Percentiles rank a stretch among this genome's conserved stretches.
phyloP scores from a whole-genome alignment of 2,888 invertebrate genomes.

The Argyresthia goedartella region DNA sequence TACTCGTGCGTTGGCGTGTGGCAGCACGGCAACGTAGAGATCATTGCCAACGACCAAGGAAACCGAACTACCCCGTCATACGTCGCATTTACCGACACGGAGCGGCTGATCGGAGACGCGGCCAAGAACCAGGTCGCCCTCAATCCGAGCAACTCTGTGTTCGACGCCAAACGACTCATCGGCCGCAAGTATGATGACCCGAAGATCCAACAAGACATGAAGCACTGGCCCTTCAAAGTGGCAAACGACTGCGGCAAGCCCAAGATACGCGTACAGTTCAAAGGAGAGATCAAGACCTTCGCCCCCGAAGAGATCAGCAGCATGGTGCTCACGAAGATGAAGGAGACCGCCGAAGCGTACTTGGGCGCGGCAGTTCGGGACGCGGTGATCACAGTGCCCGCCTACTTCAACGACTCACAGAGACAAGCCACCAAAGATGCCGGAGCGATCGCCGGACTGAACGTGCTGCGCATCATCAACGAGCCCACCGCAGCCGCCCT shows the following conservation, averaged over 20 bases:
- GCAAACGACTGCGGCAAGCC: constrained; percentile 75
- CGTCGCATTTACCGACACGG: constrained; percentile 83
- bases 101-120: constrained; percentile 81
- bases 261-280: constrained; percentile 76
- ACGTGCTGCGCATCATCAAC: constrained; percentile 86
- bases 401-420: constrained; percentile 83
- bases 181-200: constrained; percentile 83
- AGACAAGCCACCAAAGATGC: constrained; percentile 87
- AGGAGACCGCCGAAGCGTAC: constrained; percentile 67
- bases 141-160: constrained; percentile 82
- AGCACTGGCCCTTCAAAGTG: constrained; percentile 87
- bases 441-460: constrained; percentile 81
- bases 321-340: constrained; percentile 69
- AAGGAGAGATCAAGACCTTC: constrained; percentile 75
- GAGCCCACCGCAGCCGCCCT: constrained; percentile 84
- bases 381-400: constrained; percentile 85
- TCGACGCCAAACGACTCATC: constrained; percentile 81
- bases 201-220: constrained; percentile 83
- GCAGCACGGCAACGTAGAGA: constrained; percentile 85
- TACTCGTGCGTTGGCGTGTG: constrained; percentile 91
- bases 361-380: constrained; percentile 75
- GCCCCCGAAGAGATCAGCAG: constrained; percentile 80
- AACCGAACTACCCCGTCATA: constrained; percentile 90
- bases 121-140: constrained; percentile 87
- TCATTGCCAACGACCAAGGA: constrained; percentile 91